These are phyloP conservation scores for Salvator merianae DNA, from an alignment of 2,113 vertebrate genomes.

Conservation along the genomic window DNA sequence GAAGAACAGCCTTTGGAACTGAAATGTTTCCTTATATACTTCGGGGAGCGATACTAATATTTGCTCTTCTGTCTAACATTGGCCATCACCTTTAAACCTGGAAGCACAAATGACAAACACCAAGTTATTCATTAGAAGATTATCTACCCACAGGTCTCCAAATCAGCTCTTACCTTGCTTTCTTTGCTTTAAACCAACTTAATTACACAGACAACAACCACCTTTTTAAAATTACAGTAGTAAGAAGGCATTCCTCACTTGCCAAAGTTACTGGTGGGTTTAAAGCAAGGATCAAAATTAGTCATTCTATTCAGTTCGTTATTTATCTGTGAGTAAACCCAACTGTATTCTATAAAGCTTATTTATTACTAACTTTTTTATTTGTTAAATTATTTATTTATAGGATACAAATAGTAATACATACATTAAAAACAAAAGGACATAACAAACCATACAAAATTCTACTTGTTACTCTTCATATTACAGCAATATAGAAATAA, in stretches of 20 bases:
- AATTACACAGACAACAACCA: background rate
- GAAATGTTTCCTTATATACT: background rate
- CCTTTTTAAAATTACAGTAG: background rate
- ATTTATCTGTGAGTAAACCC: background rate
- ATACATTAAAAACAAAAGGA: no score
- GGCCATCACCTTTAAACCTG: conserved; percentile 59
- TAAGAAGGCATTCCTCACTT: background rate
- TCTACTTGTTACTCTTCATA: no score
- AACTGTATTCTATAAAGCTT: background rate
- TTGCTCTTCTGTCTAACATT: background rate
- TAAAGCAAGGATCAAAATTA: background rate
- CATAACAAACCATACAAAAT: no score
- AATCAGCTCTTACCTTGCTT: background rate
- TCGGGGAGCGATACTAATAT: background rate
- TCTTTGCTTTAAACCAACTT: background rate
- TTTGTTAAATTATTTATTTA: no score
- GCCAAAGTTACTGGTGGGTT: background rate
- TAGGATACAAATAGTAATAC: no score
- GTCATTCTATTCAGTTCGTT: no score
- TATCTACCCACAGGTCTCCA: background rate
- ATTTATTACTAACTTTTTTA: no score
- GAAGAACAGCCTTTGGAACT: background rate
- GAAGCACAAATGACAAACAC: conserved; percentile 27
- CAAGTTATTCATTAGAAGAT: conserved; percentile 62
- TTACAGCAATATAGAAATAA: no score